A percentile compares a stretch with the other conserved stretches of the same genome.
These are phyloP conservation scores for Scaptomyza flava DNA, from an alignment of 2,888 invertebrate species.

Conservation along the genomic window DNA sequence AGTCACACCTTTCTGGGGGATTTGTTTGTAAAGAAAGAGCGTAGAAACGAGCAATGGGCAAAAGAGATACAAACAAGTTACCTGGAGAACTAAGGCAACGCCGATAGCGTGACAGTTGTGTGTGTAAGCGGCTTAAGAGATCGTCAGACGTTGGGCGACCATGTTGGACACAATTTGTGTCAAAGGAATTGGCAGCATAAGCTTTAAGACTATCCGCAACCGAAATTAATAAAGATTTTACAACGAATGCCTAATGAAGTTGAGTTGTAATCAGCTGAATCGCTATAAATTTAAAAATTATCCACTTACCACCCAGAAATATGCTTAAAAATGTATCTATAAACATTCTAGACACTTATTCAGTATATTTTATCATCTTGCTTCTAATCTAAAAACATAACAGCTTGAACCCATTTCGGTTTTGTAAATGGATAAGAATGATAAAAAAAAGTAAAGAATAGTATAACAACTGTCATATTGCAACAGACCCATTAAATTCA, in stretches of 20 bases:
- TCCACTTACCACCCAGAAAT: constrained; percentile 57
- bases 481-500: constrained; percentile 18
- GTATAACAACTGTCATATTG: constrained; percentile 27
- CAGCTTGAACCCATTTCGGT: constrained; percentile 13
- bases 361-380: neutral
- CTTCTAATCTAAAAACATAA: constrained; percentile 15
- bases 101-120: constrained; percentile 70
- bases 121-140: constrained; percentile 72
- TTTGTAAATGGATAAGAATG: constrained; percentile 27
- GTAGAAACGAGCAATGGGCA: constrained; percentile 58
- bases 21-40: constrained; percentile 57
- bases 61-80: constrained; percentile 70
- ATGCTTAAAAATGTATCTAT: constrained; percentile 2
- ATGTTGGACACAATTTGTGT: constrained; percentile 21
- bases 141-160: constrained; percentile 35
- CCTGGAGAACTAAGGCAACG: constrained; percentile 27
- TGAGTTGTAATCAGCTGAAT: constrained; percentile 54
- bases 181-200: constrained; percentile 22
- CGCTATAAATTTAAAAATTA: constrained; percentile 39
- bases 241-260: constrained; percentile 49
- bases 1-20: constrained; percentile 53
- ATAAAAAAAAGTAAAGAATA: neutral
- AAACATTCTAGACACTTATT: neutral
- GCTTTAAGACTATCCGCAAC: constrained; percentile 32
- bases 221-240: constrained; percentile 70